Evolutionary conservation across 2,797 vertebrate species (phyloP).

Genomic region (Leuciscus waleckii): DNA sequence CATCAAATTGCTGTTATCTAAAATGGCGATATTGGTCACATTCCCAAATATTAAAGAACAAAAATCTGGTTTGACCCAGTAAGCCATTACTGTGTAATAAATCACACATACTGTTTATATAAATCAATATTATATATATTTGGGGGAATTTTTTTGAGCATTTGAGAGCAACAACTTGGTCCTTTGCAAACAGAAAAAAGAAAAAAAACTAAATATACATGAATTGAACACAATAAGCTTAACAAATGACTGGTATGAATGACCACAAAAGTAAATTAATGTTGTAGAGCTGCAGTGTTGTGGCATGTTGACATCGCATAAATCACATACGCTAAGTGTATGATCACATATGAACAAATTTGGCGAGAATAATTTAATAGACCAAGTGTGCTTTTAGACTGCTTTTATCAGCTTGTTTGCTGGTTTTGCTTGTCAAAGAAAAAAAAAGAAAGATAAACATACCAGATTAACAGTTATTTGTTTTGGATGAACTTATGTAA

Average conservation of each 20-base stretch:
- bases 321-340: conserved; percentile 21
- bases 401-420: conserved; percentile 35
- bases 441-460: conserved; percentile 16
- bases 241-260: conserved; percentile 65
- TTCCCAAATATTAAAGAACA: conserved; percentile 21
- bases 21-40: conserved; percentile 33
- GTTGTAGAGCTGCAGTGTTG: conserved; percentile 43
- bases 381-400: conserved; percentile 57
- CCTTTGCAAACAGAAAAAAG: conserved; percentile 26
- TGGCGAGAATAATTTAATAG: conserved; percentile 26
- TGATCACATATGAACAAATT: conserved; percentile 25
- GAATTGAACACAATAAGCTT: conserved; percentile 55
- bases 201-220: conserved; percentile 35
- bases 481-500: conserved; percentile 21
- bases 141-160: conserved; percentile 10
- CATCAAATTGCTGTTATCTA: conserved; percentile 13
- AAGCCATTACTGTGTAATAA: conserved; percentile 29
- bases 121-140: conserved; percentile 7
- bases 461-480: background rate
- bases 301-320: conserved; percentile 22
- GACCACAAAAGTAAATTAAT: conserved; percentile 25
- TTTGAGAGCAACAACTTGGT: conserved; percentile 37
- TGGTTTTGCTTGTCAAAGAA: conserved; percentile 26
- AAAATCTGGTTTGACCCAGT: conserved; percentile 25
- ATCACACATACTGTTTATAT: conserved; percentile 9